These are phyloP conservation scores for Petrolisthes cinctipes DNA, from an alignment of 2,888 invertebrate genomes.

Conservation along the genomic window DNA sequence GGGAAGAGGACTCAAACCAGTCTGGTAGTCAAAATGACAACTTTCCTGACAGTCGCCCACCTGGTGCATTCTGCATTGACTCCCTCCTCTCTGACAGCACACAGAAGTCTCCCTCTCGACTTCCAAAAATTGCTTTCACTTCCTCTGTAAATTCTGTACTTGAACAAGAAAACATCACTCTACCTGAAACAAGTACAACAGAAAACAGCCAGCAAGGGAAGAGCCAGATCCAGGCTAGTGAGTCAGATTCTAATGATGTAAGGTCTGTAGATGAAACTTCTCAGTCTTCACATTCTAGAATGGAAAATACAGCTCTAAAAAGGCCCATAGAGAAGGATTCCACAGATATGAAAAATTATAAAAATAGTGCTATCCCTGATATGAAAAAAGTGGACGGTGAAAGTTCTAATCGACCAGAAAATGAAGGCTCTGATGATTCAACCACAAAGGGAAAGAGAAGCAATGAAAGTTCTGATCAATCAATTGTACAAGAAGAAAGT, in stretches of 20 bases:
- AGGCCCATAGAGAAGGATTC: too few relatives aligned
- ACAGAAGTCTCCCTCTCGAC: constrained; percentile 3
- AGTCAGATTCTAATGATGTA: neutral
- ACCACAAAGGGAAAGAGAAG: neutral
- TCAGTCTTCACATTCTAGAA: neutral
- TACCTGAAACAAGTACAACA: neutral
- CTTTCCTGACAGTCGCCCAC: neutral
- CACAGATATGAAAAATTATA: too few relatives aligned
- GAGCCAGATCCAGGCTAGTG: neutral
- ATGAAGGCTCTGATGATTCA: neutral
- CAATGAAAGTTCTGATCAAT: neutral
- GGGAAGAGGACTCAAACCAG: constrained; percentile 1
- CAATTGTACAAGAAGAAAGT: neutral
- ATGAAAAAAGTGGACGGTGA: too few relatives aligned
- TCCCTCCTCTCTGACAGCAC: neutral
- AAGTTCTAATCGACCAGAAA: neutral
- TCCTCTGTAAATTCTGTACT: neutral
- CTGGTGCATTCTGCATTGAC: neutral
- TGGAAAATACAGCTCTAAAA: neutral
- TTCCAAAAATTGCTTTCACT: neutral
- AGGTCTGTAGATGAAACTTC: neutral
- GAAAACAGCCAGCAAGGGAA: neutral
- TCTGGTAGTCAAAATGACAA: neutral
- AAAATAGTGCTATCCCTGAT: too few relatives aligned
- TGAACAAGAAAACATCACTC: neutral